Evolutionary conservation across 2,888 invertebrate genomes (phyloP).

Genomic region (Ophion ellenae): DNA sequence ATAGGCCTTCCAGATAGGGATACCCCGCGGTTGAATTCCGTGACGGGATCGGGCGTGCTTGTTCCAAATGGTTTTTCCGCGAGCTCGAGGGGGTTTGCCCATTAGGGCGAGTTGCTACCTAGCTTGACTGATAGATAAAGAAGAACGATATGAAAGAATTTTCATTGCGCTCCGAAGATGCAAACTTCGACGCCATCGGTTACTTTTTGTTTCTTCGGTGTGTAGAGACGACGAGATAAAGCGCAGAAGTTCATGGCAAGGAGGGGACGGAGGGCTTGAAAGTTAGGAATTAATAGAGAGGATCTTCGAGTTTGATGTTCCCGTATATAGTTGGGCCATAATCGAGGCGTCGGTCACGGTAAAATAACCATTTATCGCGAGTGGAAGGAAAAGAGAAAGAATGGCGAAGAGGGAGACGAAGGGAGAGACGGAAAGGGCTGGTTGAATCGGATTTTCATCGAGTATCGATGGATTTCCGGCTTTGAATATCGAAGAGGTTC

Average conservation of each 20-base stretch:
- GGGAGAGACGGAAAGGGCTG: conserved; percentile 15
- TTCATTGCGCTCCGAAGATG: not conserved
- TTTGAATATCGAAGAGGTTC: conserved; percentile 66
- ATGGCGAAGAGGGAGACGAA: not conserved
- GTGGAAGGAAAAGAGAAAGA: not conserved
- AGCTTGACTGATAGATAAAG: not conserved
- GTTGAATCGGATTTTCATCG: conserved; percentile 63
- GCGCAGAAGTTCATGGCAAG: not conserved
- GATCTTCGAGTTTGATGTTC: conserved; percentile 18
- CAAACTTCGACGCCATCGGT: not conserved
- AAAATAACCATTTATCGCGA: conserved; percentile 1
- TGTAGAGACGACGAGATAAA: not conserved
- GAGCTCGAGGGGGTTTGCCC: not conserved
- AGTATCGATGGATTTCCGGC: conserved; percentile 62
- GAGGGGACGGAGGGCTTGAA: not conserved
- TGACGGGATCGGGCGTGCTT: not conserved
- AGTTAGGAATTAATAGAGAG: conserved; percentile 19
- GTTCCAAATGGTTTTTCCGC: not conserved
- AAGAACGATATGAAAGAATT: not conserved
- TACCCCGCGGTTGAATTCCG: not conserved
- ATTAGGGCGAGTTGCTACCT: not conserved
- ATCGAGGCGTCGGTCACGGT: not conserved
- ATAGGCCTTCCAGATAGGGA: too few relatives aligned
- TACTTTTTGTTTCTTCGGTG: not conserved
- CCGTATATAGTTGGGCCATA: conserved; percentile 1